Evolutionary conservation across 2,797 vertebrate species (phyloP), one percentile per base, ranked within the genome.

Genomic region (Enteromius treurensis): DNA sequence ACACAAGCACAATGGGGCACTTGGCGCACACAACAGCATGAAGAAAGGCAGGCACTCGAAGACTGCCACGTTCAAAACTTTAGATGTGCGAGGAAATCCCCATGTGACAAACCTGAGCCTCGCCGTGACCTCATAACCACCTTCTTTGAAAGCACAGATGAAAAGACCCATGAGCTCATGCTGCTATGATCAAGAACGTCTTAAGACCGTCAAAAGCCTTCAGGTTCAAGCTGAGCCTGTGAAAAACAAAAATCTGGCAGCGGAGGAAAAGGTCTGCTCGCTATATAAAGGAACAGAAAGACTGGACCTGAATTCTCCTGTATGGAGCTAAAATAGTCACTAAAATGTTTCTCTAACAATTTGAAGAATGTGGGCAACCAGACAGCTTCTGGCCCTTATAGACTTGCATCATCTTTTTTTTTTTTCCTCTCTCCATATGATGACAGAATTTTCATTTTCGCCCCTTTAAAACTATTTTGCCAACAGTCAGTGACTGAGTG

Each of bases 41-140:
- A 67, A 64, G 29, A 74, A 78, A 79, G 17, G 26, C 37, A 74
- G 70, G 55, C 17, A 58, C 73, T 68, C 29, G 10, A 70, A 74
- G 68, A 32, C 80, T 29, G 21, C 68, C 80, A 37, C 49, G 79
- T 71, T 84, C 19, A 76, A 76, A 84, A 84, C 84, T 77, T 85
- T 32, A 34, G 86, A 80, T 77, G 87, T 77, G 88, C 67, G 88
- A 40, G 90, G 86, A 89, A 83, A 85, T 89, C 60, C 71, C 81
- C 62, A 77, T 45, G 62, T 77, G 60, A 82, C 81, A 75, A 82
- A 53, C 58, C 58, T n/a, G 15, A 26, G 60, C 45, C 34, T 75
- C 70, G 14, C 58, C 8, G 58, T 75, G 58, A 75, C 58, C 70
- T 75, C 71, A 75, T 64, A 34, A 65, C 80, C 65, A 42, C 71